These are phyloP conservation scores for human DNA, from an alignment of 2,113 vertebrate species.

Conservation along the genomic window DNA sequence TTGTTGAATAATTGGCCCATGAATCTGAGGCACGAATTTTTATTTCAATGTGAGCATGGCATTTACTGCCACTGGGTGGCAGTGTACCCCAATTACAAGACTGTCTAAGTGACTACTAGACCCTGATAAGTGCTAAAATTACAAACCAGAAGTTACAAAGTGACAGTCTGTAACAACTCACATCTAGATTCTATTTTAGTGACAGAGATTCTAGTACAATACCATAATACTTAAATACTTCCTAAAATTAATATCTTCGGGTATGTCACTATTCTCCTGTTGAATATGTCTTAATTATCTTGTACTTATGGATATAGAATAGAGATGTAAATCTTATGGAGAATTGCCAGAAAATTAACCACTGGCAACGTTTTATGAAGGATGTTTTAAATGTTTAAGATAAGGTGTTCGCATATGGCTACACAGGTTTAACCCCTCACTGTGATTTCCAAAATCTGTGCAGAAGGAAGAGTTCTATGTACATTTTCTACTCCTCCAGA, in stretches of 20 bases:
- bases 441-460: background rate
- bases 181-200: constrained; percentile 48
- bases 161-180: background rate
- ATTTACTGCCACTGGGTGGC: constrained; percentile 71
- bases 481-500: background rate
- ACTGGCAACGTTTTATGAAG: background rate
- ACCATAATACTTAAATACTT: background rate
- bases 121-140: constrained; percentile 25
- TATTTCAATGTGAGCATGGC: background rate
- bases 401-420: background rate
- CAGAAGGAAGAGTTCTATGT: background rate
- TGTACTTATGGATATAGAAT: background rate
- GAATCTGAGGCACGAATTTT: background rate
- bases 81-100: constrained; percentile 50
- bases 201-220: background rate
- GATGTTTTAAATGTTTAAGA: constrained; percentile 8
- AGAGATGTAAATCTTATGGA: background rate
- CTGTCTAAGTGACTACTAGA: background rate
- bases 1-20: background rate
- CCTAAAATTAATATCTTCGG: background rate
- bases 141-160: constrained; percentile 13
- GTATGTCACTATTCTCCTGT: background rate
- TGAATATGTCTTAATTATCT: background rate
- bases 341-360: background rate
- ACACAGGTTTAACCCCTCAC: background rate